A percentile compares a stretch with the other conserved stretches of the same genome.
phyloP scores from a whole-genome alignment of 23 tunicate genomes.

The Trididemnum miniatum region DNA sequence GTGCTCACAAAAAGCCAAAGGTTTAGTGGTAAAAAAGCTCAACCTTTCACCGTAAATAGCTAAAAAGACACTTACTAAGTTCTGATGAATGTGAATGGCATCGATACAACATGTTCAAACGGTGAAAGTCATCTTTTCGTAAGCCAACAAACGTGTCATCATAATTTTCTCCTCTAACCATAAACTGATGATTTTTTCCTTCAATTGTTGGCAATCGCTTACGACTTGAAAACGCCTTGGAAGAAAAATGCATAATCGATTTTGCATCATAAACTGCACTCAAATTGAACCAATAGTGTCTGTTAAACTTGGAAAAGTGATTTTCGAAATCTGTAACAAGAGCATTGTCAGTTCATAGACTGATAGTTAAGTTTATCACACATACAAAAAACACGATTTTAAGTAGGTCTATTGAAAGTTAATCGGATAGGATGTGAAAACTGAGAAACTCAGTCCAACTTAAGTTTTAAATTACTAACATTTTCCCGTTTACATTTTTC shows the following conservation, averaged over 20 bases:
- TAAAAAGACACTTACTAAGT: conserved; percentile 1
- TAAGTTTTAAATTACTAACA: too few relatives aligned
- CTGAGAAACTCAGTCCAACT: too few relatives aligned
- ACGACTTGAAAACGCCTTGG: background rate
- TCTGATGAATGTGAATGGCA: background rate
- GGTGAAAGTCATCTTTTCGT: background rate
- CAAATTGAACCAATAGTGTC: background rate
- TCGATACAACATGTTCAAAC: background rate
- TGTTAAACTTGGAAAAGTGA: background rate
- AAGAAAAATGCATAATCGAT: background rate
- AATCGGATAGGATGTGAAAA: too few relatives aligned
- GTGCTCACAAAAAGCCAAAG: too few relatives aligned
- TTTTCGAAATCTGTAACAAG: background rate
- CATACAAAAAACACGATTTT: too few relatives aligned
- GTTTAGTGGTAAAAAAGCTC: too few relatives aligned
- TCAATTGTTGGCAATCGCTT: background rate
- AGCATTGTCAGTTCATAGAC: too few relatives aligned
- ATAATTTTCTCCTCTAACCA: background rate
- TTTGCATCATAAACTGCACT: background rate
- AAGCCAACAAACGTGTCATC: background rate
- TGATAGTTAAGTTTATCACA: too few relatives aligned
- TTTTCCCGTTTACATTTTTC: too few relatives aligned
- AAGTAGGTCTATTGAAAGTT: too few relatives aligned
- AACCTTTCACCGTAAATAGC: too few relatives aligned
- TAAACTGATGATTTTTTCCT: background rate